Evolutionary conservation across 2,113 vertebrate genomes (phyloP), one percentile per base, ranked within the genome.

Genomic region (Antidorcas marsupialis): DNA sequence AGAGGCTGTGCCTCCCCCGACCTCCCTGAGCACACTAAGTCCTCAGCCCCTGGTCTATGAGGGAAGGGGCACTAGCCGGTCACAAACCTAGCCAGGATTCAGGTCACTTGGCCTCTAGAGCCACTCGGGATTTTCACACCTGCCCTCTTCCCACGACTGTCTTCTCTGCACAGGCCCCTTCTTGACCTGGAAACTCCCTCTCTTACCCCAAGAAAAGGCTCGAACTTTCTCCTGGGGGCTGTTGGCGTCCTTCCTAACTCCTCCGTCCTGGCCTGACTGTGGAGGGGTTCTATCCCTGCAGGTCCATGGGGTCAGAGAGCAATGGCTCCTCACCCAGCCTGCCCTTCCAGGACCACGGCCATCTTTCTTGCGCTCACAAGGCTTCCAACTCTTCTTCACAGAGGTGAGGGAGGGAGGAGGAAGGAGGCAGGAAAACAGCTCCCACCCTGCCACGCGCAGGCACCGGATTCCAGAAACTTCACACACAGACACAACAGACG

Each of bases 401-500:
- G 30, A 88, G 21, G 27, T 16, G 28, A 82, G 33, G 79, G 33
- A 2, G 55, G 28, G 43, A 36, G 11, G 33, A n/a, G 86, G 43
- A 33, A 47, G 28, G 17, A 30, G 19, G 28, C 50, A 89, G 74
- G 17, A 30, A 21, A 28, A 5, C 25, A 15, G 47, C 23, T 27
- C 36, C 88, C 28, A 2, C 17, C n/a, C 60, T 0, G 2, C 59
- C n/a, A 25, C 0, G 0, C 12, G 0, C 21, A 30, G 1, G 27
- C 21, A 5, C 17, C 3, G 2, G 47, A 16, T 92, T 89, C 94
- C n/a, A 27, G 94, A 92, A 90, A 76, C 89, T 83, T 95, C 88
- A 11, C 43, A 1, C 64, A 28, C 1, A 43, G 17, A 11, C 39
- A 4, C 33, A 2, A 9, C 0, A 2, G 33, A 33, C 1, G 47